Conservation (phyloP, 2,797 vertebrate species). For the Taeniopygia guttata region DNA sequence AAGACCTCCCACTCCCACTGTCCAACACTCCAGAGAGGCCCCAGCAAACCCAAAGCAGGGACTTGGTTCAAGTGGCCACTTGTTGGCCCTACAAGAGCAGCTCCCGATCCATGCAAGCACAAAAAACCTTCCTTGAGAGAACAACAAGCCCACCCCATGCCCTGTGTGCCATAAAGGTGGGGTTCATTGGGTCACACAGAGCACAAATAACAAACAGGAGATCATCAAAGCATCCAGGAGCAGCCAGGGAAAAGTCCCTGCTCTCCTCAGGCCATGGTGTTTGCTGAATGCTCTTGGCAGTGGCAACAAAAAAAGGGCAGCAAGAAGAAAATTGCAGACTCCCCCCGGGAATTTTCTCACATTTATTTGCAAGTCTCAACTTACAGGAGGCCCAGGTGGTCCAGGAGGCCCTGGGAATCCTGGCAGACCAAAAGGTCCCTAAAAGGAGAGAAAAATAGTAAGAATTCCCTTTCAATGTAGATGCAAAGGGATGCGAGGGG, state of each 20-base stretch:
- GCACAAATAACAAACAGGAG: neutral
- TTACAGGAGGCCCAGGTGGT: slow-evolving; percentile 89
- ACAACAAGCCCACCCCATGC: neutral
- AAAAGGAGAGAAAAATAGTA: neutral
- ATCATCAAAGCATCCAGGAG: neutral
- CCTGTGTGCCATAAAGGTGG: neutral
- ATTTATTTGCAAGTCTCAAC: slow-evolving; percentile 47
- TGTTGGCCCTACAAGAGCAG: neutral
- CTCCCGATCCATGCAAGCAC: neutral
- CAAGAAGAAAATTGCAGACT: neutral
- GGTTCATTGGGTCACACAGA: neutral
- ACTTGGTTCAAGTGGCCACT: neutral
- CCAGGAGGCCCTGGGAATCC: slow-evolving; percentile 89
- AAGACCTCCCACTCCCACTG: neutral
- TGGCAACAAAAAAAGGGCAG: neutral
- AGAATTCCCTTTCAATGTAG: neutral
- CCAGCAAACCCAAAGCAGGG: neutral
- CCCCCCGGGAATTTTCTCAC: neutral
- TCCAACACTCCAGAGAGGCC: neutral
- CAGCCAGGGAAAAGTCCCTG: neutral
- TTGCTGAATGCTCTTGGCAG: neutral
- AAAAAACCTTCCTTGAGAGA: neutral
- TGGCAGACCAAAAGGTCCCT: slow-evolving; percentile 88
- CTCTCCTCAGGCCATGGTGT: neutral
- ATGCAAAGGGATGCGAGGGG: neutral